Conservation (phyloP, 64 coral and sea anemone species). For the Actinia tenebrosa region DNA sequence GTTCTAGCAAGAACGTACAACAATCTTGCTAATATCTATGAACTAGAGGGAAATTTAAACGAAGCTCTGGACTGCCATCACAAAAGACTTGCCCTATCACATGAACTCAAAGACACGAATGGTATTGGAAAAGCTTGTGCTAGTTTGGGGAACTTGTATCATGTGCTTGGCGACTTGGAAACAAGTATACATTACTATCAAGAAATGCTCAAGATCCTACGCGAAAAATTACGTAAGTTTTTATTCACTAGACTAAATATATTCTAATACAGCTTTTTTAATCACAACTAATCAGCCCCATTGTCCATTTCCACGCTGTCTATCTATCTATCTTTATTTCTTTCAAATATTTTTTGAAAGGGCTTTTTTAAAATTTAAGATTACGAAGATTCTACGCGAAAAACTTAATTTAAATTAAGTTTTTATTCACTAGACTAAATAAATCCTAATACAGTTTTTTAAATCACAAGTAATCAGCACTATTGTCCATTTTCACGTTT, state of each 20-base stretch:
- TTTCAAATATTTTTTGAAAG: too few species aligned
- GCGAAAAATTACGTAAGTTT: slow-evolving; percentile 94
- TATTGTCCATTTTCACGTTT: too few species aligned
- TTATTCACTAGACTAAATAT: not conserved
- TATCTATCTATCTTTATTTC: too few species aligned
- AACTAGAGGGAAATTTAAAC: slow-evolving; percentile 67
- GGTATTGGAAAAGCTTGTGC: slow-evolving; percentile 85
- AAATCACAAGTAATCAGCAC: not conserved
- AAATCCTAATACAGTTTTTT: not conserved
- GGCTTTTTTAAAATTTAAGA: too few species aligned
- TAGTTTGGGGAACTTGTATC: slow-evolving; percentile 78
- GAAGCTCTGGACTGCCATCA: slow-evolving; percentile 77
- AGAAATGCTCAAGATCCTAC: slow-evolving; percentile 73
- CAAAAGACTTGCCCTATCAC: slow-evolving; percentile 68
- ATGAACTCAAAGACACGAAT: slow-evolving; percentile 70
- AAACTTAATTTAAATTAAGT: slow-evolving; percentile 80
- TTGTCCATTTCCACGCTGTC: too few species aligned
- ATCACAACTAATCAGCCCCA: not conserved
- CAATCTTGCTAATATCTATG: slow-evolving; percentile 92
- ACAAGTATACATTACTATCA: slow-evolving; percentile 81
- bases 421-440: not conserved
- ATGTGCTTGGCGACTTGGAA: slow-evolving; percentile 69
- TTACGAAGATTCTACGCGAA: slow-evolving; percentile 48
- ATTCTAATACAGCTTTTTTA: too few species aligned
- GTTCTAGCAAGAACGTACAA: slow-evolving; percentile 76